These are phyloP conservation scores for Prionace glauca DNA, from an alignment of 2,797 vertebrate genomes.

Conservation along the genomic window DNA sequence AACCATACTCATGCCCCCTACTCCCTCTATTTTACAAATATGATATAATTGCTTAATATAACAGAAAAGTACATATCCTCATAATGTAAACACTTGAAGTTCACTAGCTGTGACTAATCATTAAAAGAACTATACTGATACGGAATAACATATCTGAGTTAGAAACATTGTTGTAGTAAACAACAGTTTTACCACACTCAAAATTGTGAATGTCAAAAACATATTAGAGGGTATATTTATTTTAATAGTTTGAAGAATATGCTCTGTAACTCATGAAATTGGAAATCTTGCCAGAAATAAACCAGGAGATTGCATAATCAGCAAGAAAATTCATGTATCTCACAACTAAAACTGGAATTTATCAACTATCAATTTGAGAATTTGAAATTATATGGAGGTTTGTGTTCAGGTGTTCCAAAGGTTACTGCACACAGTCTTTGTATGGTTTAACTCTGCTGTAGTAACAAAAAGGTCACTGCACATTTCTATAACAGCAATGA, in stretches of 20 bases:
- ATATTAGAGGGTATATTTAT: background rate
- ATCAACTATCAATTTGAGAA: background rate
- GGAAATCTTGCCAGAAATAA: background rate
- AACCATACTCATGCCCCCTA: too few species aligned
- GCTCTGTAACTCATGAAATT: conserved; percentile 4
- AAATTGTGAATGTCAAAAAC: background rate
- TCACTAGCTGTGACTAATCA: background rate
- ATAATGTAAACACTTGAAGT: background rate
- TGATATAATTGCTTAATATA: background rate
- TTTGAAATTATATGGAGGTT: background rate
- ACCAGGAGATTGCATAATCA: background rate
- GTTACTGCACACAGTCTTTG: background rate
- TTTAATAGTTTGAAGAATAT: background rate
- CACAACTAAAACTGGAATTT: background rate
- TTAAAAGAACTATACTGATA: background rate
- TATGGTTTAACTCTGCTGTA: background rate
- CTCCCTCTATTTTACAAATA: too few species aligned
- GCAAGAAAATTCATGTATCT: background rate
- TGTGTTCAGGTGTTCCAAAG: background rate
- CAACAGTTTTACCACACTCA: background rate
- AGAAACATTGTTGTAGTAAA: background rate
- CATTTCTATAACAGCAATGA: background rate
- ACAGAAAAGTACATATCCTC: background rate
- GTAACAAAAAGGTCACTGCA: background rate
- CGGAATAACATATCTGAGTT: background rate